Conservation (phyloP, 2,888 invertebrate species). For the Tolmerus cingulatus region DNA sequence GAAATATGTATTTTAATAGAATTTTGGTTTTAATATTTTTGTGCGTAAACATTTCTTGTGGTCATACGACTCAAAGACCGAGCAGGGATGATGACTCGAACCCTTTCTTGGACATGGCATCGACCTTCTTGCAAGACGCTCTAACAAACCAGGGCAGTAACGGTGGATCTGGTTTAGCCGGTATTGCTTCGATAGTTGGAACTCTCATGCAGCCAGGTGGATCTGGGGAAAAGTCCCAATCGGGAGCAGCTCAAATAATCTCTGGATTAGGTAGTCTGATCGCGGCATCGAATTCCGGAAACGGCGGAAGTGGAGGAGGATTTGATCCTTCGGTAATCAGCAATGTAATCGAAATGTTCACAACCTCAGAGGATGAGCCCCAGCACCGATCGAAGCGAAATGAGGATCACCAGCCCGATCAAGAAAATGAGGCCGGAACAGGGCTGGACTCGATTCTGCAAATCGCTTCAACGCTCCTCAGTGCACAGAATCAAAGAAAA, state of each 20-base stretch:
- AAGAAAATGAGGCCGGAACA: slow-evolving; percentile 56
- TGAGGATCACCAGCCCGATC: not conserved
- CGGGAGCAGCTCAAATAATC: slow-evolving; percentile 61
- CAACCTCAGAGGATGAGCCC: slow-evolving; percentile 52
- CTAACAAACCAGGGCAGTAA: slow-evolving; percentile 60
- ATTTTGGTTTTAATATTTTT: slow-evolving; percentile 56
- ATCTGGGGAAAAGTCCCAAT: slow-evolving; percentile 54
- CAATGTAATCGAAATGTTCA: slow-evolving; percentile 68
- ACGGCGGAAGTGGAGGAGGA: slow-evolving; percentile 65
- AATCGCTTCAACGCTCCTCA: slow-evolving; percentile 68
- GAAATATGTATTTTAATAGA: slow-evolving; percentile 19
- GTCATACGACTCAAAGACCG: slow-evolving; percentile 56
- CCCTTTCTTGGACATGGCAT: slow-evolving; percentile 74
- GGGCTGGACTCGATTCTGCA: slow-evolving; percentile 67
- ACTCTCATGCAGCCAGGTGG: slow-evolving; percentile 73
- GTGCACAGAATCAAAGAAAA: slow-evolving; percentile 58
- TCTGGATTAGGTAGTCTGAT: slow-evolving; percentile 61
- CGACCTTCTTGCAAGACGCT: slow-evolving; percentile 73
- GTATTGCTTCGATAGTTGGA: slow-evolving; percentile 72
- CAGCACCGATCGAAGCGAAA: slow-evolving; percentile 47
- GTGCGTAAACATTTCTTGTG: slow-evolving; percentile 56
- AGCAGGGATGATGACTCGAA: slow-evolving; percentile 66
- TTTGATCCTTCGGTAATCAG: slow-evolving; percentile 69
- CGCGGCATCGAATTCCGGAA: slow-evolving; percentile 58
- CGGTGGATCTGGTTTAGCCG: slow-evolving; percentile 62